Base-by-base conservation (phyloP, 2,113 vertebrate genomes). In the Oxyruncus cristatus region DNA sequence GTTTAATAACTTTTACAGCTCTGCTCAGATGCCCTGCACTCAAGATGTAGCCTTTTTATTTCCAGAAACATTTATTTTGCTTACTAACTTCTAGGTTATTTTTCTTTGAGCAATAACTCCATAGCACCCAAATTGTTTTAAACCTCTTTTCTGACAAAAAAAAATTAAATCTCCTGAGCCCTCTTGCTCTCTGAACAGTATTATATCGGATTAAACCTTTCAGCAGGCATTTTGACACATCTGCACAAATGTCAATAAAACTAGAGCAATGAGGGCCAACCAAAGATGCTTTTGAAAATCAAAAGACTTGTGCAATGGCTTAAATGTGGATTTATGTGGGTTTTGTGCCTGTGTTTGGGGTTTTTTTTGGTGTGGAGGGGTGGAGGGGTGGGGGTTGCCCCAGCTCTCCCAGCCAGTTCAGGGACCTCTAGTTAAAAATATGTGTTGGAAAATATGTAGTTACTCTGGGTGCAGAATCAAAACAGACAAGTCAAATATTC, bases 81-180 rank as follows among this genome's bases (percentile, higher is more conserved):
- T 80, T 83, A 37, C 39, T 82, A 72, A 75, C 13, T 88, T 85
- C 37, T 87, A 47, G 28, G 22, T 66, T 68, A 63, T 65, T 89
- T 97, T 68, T 27, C 58, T 83, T 81, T 42, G 24, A 87, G n/a
- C 26, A 80, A 73, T 85, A 95, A 95, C 72, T 88, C 71, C 19
- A 10, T 55, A 88, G 68, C 50, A 85, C 16, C 16, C 41, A 73
- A 70, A 56, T 47, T 55, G 7, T 70, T 85, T 92, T 75, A 94
- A 93, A 93, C 14, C 28, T 81, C 22, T 91, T 66, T 89, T 78
- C n/a, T 37, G 67, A 42, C 20, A 39, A 85, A 87, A 78, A 78
- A 82, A 66, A 55, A 3, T 3, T 33, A 27, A 88, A 95, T 63
- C 49, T 85, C 53, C 46, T 62, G 44, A 87, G 50, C 28, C 23